These are phyloP conservation scores for Corythaeola cristata DNA, from an alignment of 2,113 vertebrate species.

Conservation along the genomic window DNA sequence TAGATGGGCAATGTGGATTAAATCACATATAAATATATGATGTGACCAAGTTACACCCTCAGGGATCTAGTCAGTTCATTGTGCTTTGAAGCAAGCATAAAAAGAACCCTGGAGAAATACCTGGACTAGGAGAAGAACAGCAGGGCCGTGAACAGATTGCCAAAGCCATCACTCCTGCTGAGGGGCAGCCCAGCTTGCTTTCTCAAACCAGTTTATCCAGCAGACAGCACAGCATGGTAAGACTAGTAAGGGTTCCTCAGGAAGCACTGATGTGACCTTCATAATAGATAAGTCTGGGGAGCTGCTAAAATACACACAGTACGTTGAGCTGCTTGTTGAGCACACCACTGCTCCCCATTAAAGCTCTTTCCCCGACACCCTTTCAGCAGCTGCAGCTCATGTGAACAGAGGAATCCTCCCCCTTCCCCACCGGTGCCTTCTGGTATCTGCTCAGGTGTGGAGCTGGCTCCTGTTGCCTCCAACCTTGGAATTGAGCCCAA, in stretches of 20 bases:
- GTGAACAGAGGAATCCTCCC: not conserved
- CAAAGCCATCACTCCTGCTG: not conserved
- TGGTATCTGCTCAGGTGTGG: not conserved
- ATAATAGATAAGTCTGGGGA: not conserved
- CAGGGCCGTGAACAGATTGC: not conserved
- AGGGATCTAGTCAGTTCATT: not conserved
- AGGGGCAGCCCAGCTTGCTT: not conserved
- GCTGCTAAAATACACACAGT: not conserved
- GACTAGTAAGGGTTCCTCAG: not conserved
- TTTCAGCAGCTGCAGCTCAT: not conserved
- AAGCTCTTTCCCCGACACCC: not conserved
- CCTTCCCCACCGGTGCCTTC: not conserved
- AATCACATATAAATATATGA: not conserved
- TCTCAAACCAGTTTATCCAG: not conserved
- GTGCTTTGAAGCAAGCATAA: not conserved
- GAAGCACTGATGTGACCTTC: rapidly evolving
- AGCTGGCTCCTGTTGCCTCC: not conserved
- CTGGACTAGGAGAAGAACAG: not conserved
- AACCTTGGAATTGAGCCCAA: not conserved
- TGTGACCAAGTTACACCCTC: not conserved
- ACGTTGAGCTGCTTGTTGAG: not conserved
- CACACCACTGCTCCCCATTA: not conserved
- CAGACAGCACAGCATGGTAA: rapidly evolving
- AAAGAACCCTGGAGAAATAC: not conserved
- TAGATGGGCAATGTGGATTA: not conserved